Percentiles rank a stretch among this genome's conserved stretches.
Conservation (phyloP, 2,113 vertebrate genomes). For the Cynoglossus semilaevis region DNA sequence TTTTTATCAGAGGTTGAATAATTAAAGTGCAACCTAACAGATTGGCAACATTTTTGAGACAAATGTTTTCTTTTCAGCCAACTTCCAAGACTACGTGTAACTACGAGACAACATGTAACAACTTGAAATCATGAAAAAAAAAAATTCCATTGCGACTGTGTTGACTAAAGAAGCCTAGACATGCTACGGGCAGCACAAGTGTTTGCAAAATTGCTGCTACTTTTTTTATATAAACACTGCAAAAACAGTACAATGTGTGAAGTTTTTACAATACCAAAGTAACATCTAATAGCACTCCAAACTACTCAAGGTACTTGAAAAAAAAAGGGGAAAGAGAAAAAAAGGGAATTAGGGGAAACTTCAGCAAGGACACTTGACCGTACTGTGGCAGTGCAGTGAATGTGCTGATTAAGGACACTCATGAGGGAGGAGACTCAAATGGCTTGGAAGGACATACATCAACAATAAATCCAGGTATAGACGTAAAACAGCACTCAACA, state of each 20-base stretch:
- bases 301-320: constrained; percentile 9
- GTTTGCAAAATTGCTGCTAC: constrained; percentile 7
- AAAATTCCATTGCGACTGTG: constrained; percentile 3
- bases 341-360: constrained; percentile 16
- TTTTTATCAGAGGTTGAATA: too few relatives aligned
- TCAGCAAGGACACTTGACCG: constrained; percentile 36
- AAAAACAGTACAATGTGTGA: not conserved
- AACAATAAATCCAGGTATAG: constrained; percentile 52
- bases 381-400: constrained; percentile 23
- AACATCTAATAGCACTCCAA: constrained; percentile 10
- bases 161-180: not conserved
- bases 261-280: not conserved
- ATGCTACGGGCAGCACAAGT: constrained; percentile 5
- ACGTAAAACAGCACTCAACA: constrained; percentile 26
- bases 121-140: too few relatives aligned
- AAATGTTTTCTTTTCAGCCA: too few relatives aligned
- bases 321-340: too few relatives aligned
- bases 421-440: constrained; percentile 47
- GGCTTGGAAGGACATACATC: constrained; percentile 47
- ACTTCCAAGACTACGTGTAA: too few relatives aligned
- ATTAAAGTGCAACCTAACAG: too few relatives aligned
- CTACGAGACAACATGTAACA: too few relatives aligned
- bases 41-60: too few relatives aligned
- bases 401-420: constrained; percentile 58
- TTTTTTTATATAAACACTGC: not conserved